Evolutionary conservation across 1,140 invertebrate species (phyloP).

Genomic region (Linepithema humile): DNA sequence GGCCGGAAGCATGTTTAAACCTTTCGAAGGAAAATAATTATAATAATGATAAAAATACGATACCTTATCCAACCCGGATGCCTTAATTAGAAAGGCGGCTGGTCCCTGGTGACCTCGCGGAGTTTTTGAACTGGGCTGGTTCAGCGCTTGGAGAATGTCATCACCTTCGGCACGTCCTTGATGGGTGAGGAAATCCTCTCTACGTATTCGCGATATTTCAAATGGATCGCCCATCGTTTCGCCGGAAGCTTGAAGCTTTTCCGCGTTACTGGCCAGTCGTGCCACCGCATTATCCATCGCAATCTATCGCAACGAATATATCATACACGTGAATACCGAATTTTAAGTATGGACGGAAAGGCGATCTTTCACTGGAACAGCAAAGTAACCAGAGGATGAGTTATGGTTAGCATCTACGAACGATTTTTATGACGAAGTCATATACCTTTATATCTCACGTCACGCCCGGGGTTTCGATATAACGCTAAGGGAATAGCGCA

Average conservation of each 20-base stretch:
- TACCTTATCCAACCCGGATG: constrained; percentile 94
- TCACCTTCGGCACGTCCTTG: constrained; percentile 92
- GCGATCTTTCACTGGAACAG: background rate
- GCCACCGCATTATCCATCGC: constrained; percentile 97
- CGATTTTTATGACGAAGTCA: constrained; percentile 9
- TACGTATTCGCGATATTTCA: constrained; percentile 94
- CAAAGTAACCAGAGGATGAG: background rate
- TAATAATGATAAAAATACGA: background rate
- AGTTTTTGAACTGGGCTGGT: constrained; percentile 87
- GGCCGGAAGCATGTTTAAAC: background rate
- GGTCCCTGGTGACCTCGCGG: constrained; percentile 94
- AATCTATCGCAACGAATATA: constrained; percentile 81
- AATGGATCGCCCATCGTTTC: constrained; percentile 94
- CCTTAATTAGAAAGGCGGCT: constrained; percentile 94
- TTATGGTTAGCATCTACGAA: background rate
- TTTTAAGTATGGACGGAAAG: background rate
- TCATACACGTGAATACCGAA: background rate
- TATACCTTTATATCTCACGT: background rate
- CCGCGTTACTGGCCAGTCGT: constrained; percentile 85
- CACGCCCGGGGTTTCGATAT: background rate
- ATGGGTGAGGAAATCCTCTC: constrained; percentile 93
- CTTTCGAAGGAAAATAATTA: background rate
- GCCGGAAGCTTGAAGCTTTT: constrained; percentile 89
- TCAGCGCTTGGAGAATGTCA: constrained; percentile 93
- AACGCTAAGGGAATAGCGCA: background rate